Evolutionary conservation across 2,113 vertebrate species (phyloP).

Genomic region (Cyanoderma ruficeps): DNA sequence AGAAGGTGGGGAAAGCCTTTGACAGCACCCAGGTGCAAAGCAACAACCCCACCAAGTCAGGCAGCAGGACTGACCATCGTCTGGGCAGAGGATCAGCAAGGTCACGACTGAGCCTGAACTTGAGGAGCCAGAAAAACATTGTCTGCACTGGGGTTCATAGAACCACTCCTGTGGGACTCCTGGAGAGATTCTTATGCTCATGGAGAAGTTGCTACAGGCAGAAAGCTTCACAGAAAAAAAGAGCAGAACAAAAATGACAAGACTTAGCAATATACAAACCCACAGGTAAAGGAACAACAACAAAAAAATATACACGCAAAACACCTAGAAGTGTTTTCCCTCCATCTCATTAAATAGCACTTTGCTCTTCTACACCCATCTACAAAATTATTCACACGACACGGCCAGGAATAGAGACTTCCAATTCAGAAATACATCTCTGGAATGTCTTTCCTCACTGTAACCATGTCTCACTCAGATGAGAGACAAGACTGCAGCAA

Average conservation of each 20-base stretch:
- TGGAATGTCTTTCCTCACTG: neutral
- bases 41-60: neutral
- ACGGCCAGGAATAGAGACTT: neutral
- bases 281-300: neutral
- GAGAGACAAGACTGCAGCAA: neutral
- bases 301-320: neutral
- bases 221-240: neutral
- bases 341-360: neutral
- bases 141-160: fast-evolving
- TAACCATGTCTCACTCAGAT: neutral
- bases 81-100: neutral
- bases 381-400: neutral
- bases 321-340: neutral
- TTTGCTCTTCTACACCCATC: neutral
- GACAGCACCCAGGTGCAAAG: neutral
- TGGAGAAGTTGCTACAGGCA: neutral
- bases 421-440: neutral
- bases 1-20: neutral
- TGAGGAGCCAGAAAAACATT: neutral
- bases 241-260: neutral
- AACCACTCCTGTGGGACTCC: neutral
- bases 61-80: neutral
- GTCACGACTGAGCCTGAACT: fast-evolving
- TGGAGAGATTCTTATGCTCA: neutral
- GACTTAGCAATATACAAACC: neutral